A percentile compares a stretch with the other conserved stretches of the same genome.
phyloP scores from a whole-genome alignment of 2,888 invertebrate species.

The Leptinotarsa peninsularis region DNA sequence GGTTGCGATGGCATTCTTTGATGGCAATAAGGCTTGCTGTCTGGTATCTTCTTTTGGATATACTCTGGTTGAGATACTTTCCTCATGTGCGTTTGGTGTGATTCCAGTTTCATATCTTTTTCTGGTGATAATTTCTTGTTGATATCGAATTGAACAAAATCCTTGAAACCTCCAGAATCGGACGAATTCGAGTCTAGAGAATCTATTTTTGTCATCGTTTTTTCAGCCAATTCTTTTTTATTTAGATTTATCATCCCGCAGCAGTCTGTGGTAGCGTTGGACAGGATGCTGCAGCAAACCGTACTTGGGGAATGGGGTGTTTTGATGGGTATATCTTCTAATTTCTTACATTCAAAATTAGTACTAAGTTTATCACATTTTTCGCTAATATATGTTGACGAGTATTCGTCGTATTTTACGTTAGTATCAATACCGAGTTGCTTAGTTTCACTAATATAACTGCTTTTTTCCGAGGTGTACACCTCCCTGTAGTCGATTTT shows the following conservation, averaged over 20 bases:
- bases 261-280: conserved; percentile 65
- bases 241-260: conserved; percentile 64
- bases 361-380: conserved; percentile 60
- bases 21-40: conserved; percentile 54
- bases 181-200: conserved; percentile 66
- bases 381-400: conserved; percentile 55
- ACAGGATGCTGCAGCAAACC: conserved; percentile 66
- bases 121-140: conserved; percentile 49
- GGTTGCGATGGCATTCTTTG: conserved; percentile 62
- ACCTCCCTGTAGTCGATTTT: conserved; percentile 46
- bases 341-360: conserved; percentile 53
- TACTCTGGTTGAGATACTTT: conserved; percentile 64
- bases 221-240: conserved; percentile 61
- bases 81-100: conserved; percentile 56
- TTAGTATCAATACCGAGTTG: conserved; percentile 48
- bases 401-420: conserved; percentile 52
- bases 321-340: conserved; percentile 55
- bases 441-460: conserved; percentile 40
- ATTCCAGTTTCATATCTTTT: conserved; percentile 37
- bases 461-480: conserved; percentile 40
- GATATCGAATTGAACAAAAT: conserved; percentile 63
- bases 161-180: conserved; percentile 67
- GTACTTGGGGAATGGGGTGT: conserved; percentile 65
- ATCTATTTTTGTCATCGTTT: conserved; percentile 63
- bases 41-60: conserved; percentile 51